These are phyloP conservation scores for Aythya baeri DNA, from an alignment of 2,113 vertebrate species.

Conservation along the genomic window DNA sequence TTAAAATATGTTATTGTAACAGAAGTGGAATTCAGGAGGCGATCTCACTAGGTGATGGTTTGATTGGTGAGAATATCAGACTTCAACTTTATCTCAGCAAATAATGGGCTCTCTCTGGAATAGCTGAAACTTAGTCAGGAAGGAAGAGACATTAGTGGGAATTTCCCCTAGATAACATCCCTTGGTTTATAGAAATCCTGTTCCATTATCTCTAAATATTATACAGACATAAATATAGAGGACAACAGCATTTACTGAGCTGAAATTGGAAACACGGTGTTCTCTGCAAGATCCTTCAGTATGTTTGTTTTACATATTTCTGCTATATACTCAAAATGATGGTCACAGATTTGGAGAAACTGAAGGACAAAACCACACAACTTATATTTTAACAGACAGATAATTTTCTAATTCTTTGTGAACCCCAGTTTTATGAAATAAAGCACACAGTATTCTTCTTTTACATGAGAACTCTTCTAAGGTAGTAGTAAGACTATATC, in stretches of 20 bases:
- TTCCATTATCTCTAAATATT: constrained; percentile 58
- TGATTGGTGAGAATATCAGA: constrained; percentile 42
- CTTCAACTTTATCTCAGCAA: constrained; percentile 50
- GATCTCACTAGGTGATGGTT: constrained; percentile 12
- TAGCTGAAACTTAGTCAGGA: constrained; percentile 72
- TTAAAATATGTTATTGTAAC: constrained; percentile 64
- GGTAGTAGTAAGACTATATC: not conserved
- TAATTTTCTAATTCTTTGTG: not conserved
- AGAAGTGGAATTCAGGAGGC: constrained; percentile 44
- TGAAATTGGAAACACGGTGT: constrained; percentile 36
- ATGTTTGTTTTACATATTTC: not conserved
- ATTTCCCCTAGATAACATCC: constrained; percentile 77
- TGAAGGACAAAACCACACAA: not conserved
- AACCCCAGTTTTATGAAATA: not conserved
- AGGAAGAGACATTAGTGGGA: constrained; percentile 78
- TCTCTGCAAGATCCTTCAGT: not conserved
- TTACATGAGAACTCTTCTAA: not conserved
- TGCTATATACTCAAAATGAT: not conserved
- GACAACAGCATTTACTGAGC: not conserved
- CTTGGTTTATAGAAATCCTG: constrained; percentile 68
- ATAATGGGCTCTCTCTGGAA: constrained; percentile 57
- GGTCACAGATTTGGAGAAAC: not conserved
- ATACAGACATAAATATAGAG: constrained; percentile 14
- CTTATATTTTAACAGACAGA: not conserved
- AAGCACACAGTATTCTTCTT: not conserved